phyloP scores from a whole-genome alignment of 2,797 vertebrate species.

The Falco naumanni region DNA sequence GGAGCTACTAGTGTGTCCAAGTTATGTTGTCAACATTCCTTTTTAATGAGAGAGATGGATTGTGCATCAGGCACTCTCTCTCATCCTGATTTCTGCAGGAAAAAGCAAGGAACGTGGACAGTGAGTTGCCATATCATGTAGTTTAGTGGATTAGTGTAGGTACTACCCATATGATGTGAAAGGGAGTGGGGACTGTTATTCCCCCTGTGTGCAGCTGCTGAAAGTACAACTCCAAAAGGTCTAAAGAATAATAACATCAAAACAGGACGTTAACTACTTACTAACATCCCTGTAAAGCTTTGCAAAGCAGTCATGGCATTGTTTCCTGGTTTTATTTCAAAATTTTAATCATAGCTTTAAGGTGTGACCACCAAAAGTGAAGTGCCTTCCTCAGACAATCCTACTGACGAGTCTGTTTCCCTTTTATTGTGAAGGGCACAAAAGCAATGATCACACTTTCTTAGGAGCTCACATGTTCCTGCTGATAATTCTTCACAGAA shows the following conservation, averaged over 20 bases:
- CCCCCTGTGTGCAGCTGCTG: not conserved
- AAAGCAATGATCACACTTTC: not conserved
- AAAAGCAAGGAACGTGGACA: not conserved
- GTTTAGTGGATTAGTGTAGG: not conserved
- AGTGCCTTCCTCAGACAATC: not conserved
- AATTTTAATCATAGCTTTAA: not conserved
- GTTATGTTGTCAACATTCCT: not conserved
- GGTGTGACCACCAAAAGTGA: not conserved
- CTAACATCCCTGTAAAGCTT: not conserved
- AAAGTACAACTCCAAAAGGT: not conserved
- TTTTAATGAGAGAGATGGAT: not conserved
- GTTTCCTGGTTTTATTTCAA: not conserved
- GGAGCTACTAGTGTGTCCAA: not conserved
- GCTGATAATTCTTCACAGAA: not conserved
- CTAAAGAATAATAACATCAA: not conserved
- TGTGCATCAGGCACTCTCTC: not conserved
- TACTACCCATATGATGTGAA: not conserved
- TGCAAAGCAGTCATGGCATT: not conserved
- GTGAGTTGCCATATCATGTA: not conserved
- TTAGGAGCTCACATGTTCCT: not conserved
- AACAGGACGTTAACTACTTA: not conserved
- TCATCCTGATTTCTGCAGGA: not conserved
- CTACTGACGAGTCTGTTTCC: not conserved
- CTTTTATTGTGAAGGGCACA: not conserved
- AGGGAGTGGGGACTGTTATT: not conserved